Evolutionary conservation across 2,113 vertebrate species (phyloP), one percentile per base, ranked within the genome.

Genomic region (Terrapene triunguis): DNA sequence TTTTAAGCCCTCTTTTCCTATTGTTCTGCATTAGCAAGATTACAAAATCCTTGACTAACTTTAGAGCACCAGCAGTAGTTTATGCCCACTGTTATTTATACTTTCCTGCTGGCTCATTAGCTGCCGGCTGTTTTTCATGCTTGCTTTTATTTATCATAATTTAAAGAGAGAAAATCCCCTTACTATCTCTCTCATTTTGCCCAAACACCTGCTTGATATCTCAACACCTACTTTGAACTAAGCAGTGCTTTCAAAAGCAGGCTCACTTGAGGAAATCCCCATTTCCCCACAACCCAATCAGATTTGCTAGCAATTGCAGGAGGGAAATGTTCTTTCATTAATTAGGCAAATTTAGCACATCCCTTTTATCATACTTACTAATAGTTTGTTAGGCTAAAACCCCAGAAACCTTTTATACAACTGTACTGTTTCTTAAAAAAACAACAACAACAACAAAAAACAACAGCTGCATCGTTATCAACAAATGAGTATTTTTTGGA

Each of bases 161-260:
- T 27, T 1, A 76, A 5, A 1, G 74, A 74, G n/a, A 83, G 57
- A 78, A 85, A 92, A 88, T 32, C 5, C 42, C 55, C 21, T 38
- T 24, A 22, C 47, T 1, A 0, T 1, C 7, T 0, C 29, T 55
- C 48, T 44, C 50, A 50, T 22, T 35, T 81, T 4, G 38, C 19
- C 42, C 72, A 21, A 53, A 76, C 80, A 69, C 72, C 42, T 76
- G 6, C 12, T 16, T 80, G 17, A 4, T 53, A 19, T 47, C 42
- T 69, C 82, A 50, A 50, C 35, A 8, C 11, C 10, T 59, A 47
- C 78, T 83, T 78, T 25, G 4, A 4, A 80, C 25, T 10, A 10
- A 80, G 24, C 12, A 62, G 1, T 55, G 72, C 48, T 86, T 27
- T 48, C 38, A 74, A 72, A 72, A 44, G 11, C 19, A 72, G 21